Conservation (phyloP, 2,113 vertebrate species). For the Syrrhaptes paradoxus region DNA sequence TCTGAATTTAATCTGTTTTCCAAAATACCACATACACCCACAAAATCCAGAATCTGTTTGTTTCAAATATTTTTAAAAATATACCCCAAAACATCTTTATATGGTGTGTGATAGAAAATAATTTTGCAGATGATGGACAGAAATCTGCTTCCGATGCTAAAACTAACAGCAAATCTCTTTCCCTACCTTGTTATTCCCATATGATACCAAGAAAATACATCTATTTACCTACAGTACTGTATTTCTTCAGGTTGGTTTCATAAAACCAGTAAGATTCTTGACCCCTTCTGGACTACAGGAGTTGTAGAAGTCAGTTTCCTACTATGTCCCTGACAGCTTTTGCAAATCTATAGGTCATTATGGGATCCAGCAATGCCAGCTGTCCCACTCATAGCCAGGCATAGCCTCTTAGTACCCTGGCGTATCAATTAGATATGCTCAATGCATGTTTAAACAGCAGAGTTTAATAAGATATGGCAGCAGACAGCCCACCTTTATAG, state of each 20-base stretch:
- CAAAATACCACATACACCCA: not conserved
- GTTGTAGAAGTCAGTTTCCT: not conserved
- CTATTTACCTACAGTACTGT: not conserved
- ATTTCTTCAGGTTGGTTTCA: not conserved
- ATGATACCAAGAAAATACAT: not conserved
- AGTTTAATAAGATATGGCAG: not conserved
- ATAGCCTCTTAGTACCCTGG: not conserved
- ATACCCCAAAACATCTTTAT: not conserved
- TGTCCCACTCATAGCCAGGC: not conserved
- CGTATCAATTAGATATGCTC: not conserved
- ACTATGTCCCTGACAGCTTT: not conserved
- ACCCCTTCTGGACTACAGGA: not conserved
- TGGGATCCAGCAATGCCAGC: not conserved
- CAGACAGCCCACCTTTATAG: not conserved
- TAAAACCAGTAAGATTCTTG: not conserved
- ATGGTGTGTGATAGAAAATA: not conserved
- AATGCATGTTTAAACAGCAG: not conserved
- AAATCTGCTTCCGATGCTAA: not conserved
- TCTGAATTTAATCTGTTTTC: not conserved
- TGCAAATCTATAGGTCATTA: not conserved
- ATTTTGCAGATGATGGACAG: not conserved
- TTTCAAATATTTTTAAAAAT: not conserved
- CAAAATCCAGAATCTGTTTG: not conserved
- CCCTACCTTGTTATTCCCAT: not conserved
- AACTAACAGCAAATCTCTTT: not conserved